phyloP scores from a whole-genome alignment of 2,888 invertebrate genomes.

The Dicranocentrus wangi region DNA sequence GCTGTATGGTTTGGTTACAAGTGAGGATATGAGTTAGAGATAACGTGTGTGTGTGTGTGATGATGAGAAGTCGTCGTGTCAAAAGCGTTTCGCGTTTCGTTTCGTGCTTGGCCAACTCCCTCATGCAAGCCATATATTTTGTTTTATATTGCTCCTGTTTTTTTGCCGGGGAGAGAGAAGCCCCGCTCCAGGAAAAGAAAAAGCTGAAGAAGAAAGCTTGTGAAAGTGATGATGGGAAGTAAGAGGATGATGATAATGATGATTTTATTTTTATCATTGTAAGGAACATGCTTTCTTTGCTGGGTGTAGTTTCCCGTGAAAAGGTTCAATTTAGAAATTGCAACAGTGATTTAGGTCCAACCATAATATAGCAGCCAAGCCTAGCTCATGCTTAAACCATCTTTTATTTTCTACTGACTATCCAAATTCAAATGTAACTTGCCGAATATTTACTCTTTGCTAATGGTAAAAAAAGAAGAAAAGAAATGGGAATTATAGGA shows the following conservation, averaged over 20 bases:
- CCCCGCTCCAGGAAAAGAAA: not conserved
- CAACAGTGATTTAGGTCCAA: too few relatives aligned
- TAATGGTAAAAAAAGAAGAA: too few relatives aligned
- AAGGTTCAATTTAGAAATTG: too few relatives aligned
- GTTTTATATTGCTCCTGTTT: not conserved
- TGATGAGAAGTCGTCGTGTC: constrained; percentile 50
- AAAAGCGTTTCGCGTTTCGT: constrained; percentile 16
- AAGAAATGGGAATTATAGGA: too few relatives aligned
- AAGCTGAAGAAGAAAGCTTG: constrained; percentile 3
- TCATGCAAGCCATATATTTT: constrained; percentile 1
- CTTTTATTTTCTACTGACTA: too few relatives aligned
- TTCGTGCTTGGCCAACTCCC: not conserved
- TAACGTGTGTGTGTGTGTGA: too few relatives aligned
- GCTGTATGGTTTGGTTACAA: not conserved
- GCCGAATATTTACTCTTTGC: too few relatives aligned
- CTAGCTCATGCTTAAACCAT: too few relatives aligned
- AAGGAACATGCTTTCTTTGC: too few relatives aligned
- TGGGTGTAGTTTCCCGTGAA: too few relatives aligned
- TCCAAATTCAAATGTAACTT: too few relatives aligned
- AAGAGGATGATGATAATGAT: constrained; percentile 30
- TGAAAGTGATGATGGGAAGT: not conserved
- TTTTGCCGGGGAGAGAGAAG: not conserved
- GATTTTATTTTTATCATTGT: constrained; percentile 35
- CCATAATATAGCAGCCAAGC: too few relatives aligned
- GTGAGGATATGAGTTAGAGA: not conserved